Base-by-base conservation (phyloP, 2,113 vertebrate genomes). In the Tringa solitaria region DNA sequence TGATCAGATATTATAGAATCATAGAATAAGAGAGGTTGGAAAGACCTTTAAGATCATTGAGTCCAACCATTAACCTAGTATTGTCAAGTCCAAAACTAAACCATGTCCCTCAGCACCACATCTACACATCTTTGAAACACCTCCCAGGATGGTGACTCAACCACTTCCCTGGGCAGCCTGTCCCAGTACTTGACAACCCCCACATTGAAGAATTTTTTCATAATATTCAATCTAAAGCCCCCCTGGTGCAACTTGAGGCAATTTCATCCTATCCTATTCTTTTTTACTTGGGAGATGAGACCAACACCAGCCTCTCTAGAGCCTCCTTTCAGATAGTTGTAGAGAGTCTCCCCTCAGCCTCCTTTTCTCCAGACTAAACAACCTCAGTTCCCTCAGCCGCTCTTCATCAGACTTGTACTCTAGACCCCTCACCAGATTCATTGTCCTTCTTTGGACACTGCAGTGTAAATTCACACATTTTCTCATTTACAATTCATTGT, bases 361-460 rank as follows among this genome's bases (percentile, higher is more conserved):
- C 10, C 23, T 65, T 43, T 43, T 53, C 13, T 43, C 37, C 14
- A 51, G 59, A 4, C 35, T 53, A n/a, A 54, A 53, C 23, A 43
- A 28, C 3, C 30, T 24, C 50, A 37, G 21, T 24, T 68, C 27
- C 9, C 20, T 32, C 78, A 81, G 41, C 21, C 2, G 1, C 20
- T 37, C 24, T 41, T 46, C 7, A 7, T 32, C 23, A 41, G 13
- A 50, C 11, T 83, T 57, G 9, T 35, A 6, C 33, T 82, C 19
- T 17, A 48, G 39, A 86, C 5, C 24, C 22, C 56, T 68, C 46
- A 46, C 11, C 14, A 73, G 18, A 11, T 60, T 45, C 0, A 0
- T 39, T 83, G 65, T 6, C 20, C 24, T 57, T 56, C 41, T 61
- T 35, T 30, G 46, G 53, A 35, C 9, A 35, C 6, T 32, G 5